These are phyloP conservation scores for Cladopsammia gracilis DNA, from an alignment of 64 coral and sea anemone genomes.

Conservation along the genomic window DNA sequence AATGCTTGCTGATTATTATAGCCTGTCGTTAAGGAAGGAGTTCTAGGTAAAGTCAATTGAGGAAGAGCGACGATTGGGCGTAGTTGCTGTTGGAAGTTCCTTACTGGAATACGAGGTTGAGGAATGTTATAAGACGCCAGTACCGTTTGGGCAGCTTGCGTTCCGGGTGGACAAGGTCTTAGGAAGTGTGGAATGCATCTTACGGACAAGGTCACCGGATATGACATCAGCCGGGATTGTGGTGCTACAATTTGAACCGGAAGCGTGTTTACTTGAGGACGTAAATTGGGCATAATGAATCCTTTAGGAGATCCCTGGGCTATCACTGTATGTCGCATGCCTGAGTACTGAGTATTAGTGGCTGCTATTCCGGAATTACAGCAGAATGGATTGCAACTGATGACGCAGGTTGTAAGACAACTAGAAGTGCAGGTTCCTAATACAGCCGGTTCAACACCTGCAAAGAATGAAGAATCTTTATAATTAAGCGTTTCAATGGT, in stretches of 20 bases:
- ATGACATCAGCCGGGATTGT: background rate
- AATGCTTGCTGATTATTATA: constrained; percentile 9
- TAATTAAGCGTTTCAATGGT: too few species aligned
- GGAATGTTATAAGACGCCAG: constrained; percentile 9
- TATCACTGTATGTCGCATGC: constrained; percentile 27
- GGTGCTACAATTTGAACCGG: background rate
- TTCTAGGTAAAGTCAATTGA: background rate
- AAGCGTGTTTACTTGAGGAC: background rate
- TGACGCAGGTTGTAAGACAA: constrained; percentile 62
- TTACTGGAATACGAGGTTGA: background rate
- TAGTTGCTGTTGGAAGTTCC: background rate
- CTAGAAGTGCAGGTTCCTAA: constrained; percentile 70
- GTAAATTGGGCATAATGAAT: background rate
- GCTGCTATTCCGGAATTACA: constrained; percentile 71
- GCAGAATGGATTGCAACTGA: constrained; percentile 82
- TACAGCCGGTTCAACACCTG: constrained; percentile 68
- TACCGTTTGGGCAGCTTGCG: background rate
- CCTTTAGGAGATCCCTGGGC: background rate
- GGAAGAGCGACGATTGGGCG: background rate
- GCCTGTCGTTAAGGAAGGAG: background rate
- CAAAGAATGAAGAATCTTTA: background rate
- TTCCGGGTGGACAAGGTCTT: constrained; percentile 19
- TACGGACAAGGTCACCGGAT: background rate
- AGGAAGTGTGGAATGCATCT: constrained; percentile 21
- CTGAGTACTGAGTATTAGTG: constrained; percentile 19